Percentiles rank a stretch among this genome's conserved stretches.
phyloP scores from a whole-genome alignment of 2,888 invertebrate species.

The Opisthograptis luteolata region DNA sequence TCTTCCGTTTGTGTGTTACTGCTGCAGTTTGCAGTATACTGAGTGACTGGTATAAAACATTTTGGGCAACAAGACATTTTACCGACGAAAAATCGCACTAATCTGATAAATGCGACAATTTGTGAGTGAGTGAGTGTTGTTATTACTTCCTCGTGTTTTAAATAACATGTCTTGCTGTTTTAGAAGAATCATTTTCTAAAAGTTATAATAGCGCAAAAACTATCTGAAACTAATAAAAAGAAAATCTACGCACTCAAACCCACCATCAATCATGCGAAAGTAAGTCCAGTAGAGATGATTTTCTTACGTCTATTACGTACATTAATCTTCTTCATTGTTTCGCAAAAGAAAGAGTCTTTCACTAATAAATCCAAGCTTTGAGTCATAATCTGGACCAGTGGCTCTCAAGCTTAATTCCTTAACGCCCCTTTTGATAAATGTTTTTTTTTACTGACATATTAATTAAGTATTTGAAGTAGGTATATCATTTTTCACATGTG shows the following conservation, averaged over 20 bases:
- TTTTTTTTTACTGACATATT: too few species aligned
- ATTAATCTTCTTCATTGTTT: slow-evolving; percentile 27
- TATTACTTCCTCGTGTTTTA: too few species aligned
- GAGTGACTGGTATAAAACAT: too few species aligned
- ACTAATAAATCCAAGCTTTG: slow-evolving; percentile 20
- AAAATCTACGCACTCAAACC: not conserved
- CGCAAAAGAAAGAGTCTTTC: slow-evolving; percentile 9
- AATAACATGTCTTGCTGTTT: too few species aligned
- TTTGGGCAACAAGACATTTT: too few species aligned
- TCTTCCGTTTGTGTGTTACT: too few species aligned
- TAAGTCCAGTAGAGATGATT: slow-evolving; percentile 15
- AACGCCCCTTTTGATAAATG: not conserved
- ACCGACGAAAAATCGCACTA: too few species aligned
- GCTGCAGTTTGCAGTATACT: too few species aligned
- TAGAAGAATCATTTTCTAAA: not conserved
- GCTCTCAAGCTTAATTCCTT: slow-evolving; percentile 1
- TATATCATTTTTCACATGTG: too few species aligned
- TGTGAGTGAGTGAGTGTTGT: too few species aligned
- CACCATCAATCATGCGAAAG: slow-evolving; percentile 20
- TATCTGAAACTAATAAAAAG: slow-evolving; percentile 1
- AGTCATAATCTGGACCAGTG: slow-evolving; percentile 17
- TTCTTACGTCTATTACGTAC: slow-evolving; percentile 1
- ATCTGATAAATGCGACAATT: too few species aligned
- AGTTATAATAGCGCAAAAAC: not conserved
- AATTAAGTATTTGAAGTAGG: too few species aligned